Percentiles rank a stretch among this genome's conserved stretches.
Evolutionary conservation across 2,888 invertebrate species (phyloP).

Genomic region (Schizotus pectinicornis): DNA sequence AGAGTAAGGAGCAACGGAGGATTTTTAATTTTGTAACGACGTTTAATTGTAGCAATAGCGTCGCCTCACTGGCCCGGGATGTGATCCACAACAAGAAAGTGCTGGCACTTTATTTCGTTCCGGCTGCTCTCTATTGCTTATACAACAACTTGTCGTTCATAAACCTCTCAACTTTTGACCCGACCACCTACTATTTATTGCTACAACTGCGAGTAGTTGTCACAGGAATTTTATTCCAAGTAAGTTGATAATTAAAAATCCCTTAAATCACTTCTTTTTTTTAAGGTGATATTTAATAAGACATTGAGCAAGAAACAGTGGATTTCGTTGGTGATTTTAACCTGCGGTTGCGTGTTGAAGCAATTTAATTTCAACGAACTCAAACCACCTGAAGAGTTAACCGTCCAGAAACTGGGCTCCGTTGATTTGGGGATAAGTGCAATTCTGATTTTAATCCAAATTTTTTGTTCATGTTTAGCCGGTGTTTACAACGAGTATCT

Average conservation of each 20-base stretch:
- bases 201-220: slow-evolving; percentile 91
- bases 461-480: slow-evolving; percentile 90
- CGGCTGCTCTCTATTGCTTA: slow-evolving; percentile 88
- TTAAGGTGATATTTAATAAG: slow-evolving; percentile 87
- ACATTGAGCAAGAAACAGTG: slow-evolving; percentile 82
- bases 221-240: slow-evolving; percentile 92
- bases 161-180: slow-evolving; percentile 90
- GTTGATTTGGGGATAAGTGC: slow-evolving; percentile 65
- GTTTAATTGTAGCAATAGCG: slow-evolving; percentile 65
- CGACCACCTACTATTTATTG: slow-evolving; percentile 91
- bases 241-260: slow-evolving; percentile 53
- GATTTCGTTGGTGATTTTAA: slow-evolving; percentile 85
- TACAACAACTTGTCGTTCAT: slow-evolving; percentile 94
- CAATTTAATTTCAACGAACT: slow-evolving; percentile 67
- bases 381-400: slow-evolving; percentile 16
- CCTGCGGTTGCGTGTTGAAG: slow-evolving; percentile 90
- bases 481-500: slow-evolving; percentile 96
- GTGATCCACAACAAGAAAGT: slow-evolving; percentile 68
- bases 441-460: slow-evolving; percentile 75
- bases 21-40: slow-evolving; percentile 20
- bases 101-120: slow-evolving; percentile 84
- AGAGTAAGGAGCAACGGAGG: slow-evolving; percentile 62
- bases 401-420: slow-evolving; percentile 45
- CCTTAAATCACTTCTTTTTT: slow-evolving; percentile 52
- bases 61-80: slow-evolving; percentile 64